phyloP scores from a whole-genome alignment of 2,113 vertebrate species.

The Herpetotheres cachinnans region DNA sequence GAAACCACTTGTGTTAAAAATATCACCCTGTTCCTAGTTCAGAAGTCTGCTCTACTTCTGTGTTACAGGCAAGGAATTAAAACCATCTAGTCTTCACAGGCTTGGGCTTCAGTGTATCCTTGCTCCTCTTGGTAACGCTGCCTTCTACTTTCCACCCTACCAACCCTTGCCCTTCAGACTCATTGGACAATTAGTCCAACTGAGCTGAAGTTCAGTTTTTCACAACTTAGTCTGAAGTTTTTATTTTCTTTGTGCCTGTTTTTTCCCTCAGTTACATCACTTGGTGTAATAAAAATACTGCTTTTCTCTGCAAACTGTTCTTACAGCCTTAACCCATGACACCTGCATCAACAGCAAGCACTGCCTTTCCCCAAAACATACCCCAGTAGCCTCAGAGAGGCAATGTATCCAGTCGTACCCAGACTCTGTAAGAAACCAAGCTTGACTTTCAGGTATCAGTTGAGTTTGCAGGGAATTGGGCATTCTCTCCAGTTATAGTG shows the following conservation, averaged over 20 bases:
- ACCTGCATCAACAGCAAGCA: background rate
- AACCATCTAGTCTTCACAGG: background rate
- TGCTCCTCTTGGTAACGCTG: background rate
- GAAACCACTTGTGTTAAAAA: background rate
- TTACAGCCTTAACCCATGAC: background rate
- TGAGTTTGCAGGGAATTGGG: background rate
- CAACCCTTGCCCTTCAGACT: background rate
- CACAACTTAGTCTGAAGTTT: background rate
- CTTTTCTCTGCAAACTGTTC: background rate
- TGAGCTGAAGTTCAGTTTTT: background rate
- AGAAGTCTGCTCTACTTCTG: background rate
- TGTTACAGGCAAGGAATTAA: background rate
- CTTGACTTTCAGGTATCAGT: background rate
- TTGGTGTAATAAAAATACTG: background rate
- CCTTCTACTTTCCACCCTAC: background rate
- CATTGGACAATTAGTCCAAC: background rate
- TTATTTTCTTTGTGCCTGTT: background rate
- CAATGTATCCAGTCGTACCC: rapidly evolving
- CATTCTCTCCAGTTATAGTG: background rate
- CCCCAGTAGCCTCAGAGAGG: background rate
- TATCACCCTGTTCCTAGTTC: background rate
- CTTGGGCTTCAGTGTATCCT: rapidly evolving
- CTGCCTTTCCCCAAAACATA: background rate
- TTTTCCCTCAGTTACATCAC: background rate
- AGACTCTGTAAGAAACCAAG: background rate